These are phyloP conservation scores for Ageneiosus marmoratus DNA, from an alignment of 2,113 vertebrate genomes.

Conservation along the genomic window DNA sequence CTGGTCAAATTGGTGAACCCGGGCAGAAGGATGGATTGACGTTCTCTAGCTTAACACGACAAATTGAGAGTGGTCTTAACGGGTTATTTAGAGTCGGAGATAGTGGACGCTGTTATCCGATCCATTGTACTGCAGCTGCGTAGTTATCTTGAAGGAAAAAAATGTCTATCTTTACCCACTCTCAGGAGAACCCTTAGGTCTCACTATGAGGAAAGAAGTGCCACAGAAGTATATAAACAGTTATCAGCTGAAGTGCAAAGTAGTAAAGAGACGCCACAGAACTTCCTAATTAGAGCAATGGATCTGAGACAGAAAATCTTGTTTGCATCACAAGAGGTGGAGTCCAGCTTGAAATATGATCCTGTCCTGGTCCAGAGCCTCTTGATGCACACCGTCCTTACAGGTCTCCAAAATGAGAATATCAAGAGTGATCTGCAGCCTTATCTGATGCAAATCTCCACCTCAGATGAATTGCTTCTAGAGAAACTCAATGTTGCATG, in stretches of 20 bases:
- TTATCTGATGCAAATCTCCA: neutral
- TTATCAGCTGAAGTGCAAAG: neutral
- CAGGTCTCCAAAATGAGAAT: neutral
- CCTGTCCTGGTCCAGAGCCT: no score
- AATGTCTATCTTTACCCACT: neutral
- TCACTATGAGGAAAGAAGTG: neutral
- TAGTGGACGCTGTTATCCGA: neutral
- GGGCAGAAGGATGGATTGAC: neutral
- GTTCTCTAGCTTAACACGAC: neutral
- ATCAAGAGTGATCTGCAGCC: neutral
- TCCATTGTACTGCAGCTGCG: neutral
- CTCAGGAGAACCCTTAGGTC: neutral
- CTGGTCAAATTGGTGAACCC: neutral
- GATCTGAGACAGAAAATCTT: neutral
- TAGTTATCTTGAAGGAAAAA: neutral
- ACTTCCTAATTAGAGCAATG: neutral
- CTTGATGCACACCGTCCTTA: neutral
- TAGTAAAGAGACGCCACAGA: neutral
- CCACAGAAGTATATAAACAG: constrained; percentile 1
- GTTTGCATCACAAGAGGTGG: no score
- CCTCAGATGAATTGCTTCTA: constrained; percentile 31
- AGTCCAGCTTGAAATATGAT: no score
- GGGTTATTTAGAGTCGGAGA: neutral
- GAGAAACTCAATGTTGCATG: constrained; percentile 37
- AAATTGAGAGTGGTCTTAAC: neutral